Evolutionary conservation across 2,888 invertebrate genomes (phyloP).

Genomic region (Mimas tiliae): DNA sequence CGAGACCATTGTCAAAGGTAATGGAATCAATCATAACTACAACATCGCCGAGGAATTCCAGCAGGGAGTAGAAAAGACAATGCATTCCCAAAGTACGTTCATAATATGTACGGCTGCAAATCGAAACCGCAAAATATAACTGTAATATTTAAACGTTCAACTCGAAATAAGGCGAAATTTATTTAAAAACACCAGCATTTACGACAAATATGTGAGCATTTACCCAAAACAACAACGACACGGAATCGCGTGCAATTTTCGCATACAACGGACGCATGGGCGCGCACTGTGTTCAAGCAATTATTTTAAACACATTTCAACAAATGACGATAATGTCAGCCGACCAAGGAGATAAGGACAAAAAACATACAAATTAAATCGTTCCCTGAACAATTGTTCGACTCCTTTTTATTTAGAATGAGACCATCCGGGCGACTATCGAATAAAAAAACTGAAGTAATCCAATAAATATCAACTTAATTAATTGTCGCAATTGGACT

Average conservation of each 20-base stretch:
- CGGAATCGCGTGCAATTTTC: constrained; percentile 80
- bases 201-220: constrained; percentile 83
- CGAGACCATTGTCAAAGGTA: constrained; percentile 73
- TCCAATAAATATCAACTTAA: constrained; percentile 20
- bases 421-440: constrained; percentile 34
- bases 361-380: constrained; percentile 63
- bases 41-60: constrained; percentile 52
- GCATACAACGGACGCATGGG: constrained; percentile 72
- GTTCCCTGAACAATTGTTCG: constrained; percentile 66
- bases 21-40: constrained; percentile 81
- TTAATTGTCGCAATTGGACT: constrained; percentile 18
- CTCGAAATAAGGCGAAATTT: constrained; percentile 51
- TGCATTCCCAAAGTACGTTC: constrained; percentile 40
- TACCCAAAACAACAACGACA: constrained; percentile 68
- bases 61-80: constrained; percentile 39
- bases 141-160: constrained; percentile 52
- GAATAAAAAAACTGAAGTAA: constrained; percentile 19
- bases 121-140: constrained; percentile 52
- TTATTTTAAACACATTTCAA: constrained; percentile 85
- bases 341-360: constrained; percentile 67
- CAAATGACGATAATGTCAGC: constrained; percentile 82
- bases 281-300: constrained; percentile 74
- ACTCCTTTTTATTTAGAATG: constrained; percentile 52
- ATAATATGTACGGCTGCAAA: constrained; percentile 38
- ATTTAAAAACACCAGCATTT: constrained; percentile 66